Percentiles rank a stretch among this genome's conserved stretches.
Evolutionary conservation across 1,140 invertebrate genomes (phyloP).

Genomic region (Oedothorax gibbosus): DNA sequence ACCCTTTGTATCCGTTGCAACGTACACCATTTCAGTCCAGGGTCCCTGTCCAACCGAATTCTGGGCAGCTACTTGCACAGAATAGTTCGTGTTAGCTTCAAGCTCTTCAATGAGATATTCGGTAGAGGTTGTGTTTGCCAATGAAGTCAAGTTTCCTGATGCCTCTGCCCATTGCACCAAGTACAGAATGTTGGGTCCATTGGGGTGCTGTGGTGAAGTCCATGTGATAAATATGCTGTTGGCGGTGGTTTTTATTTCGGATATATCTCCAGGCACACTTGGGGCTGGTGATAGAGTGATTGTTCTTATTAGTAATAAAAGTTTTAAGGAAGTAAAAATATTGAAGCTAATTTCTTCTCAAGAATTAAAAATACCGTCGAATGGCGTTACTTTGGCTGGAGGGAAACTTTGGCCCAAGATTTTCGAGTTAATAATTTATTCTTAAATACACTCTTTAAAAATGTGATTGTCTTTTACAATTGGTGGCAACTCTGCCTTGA

Average conservation of each 20-base stretch:
- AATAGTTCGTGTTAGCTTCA: not conserved
- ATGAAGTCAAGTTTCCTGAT: no score
- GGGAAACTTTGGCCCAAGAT: no score
- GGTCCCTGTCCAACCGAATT: slow-evolving; percentile 10
- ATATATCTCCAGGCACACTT: not conserved
- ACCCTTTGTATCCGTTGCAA: not conserved
- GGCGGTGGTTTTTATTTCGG: not conserved
- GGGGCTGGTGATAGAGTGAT: not conserved
- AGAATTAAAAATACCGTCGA: no score
- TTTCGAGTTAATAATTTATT: no score
- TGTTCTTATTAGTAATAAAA: no score
- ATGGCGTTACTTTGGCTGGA: no score
- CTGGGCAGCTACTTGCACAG: not conserved
- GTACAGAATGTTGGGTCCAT: not conserved
- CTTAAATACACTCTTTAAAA: no score
- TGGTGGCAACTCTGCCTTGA: no score
- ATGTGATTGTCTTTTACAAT: no score
- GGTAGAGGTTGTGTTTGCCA: not conserved
- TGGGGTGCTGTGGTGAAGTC: slow-evolving; percentile 1
- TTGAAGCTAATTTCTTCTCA: no score
- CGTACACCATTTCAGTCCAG: not conserved
- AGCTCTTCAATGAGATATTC: not conserved
- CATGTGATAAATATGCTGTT: not conserved
- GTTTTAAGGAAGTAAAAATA: no score
- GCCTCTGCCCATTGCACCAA: not conserved